Percentiles rank a stretch among this genome's conserved stretches.
Evolutionary conservation across 2,113 vertebrate species (phyloP).

Genomic region (Rhynchopsitta pachyrhyncha): DNA sequence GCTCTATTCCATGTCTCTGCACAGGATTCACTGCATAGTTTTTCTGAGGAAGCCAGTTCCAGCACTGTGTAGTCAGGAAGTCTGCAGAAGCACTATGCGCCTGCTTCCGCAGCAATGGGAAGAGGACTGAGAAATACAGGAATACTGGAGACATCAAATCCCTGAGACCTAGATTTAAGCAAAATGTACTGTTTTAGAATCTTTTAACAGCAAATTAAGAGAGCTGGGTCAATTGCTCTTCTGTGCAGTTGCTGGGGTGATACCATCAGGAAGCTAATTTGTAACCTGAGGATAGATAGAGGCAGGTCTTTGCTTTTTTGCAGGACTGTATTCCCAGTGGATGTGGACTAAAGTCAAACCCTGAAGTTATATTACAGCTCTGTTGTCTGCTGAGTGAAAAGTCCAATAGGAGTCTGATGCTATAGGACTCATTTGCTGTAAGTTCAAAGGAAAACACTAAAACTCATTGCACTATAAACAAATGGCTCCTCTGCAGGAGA

Average conservation of each 20-base stretch:
- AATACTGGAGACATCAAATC: background rate
- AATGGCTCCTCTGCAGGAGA: background rate
- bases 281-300: background rate
- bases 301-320: background rate
- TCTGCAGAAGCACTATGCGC: background rate
- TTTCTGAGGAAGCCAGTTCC: background rate
- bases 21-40: background rate
- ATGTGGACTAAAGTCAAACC: background rate
- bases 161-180: background rate
- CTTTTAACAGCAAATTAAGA: background rate
- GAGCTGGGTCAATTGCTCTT: background rate
- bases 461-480: background rate
- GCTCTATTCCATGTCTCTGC: accelerated
- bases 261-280: background rate
- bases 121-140: background rate
- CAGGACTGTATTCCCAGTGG: background rate
- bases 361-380: background rate
- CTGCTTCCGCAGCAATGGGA: background rate
- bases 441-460: background rate
- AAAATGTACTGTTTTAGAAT: background rate
- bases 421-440: background rate
- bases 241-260: background rate
- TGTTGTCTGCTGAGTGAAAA: background rate
- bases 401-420: background rate
- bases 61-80: background rate